Evolutionary conservation across 2,113 vertebrate species (phyloP).

Genomic region (Ciconia boyciana): DNA sequence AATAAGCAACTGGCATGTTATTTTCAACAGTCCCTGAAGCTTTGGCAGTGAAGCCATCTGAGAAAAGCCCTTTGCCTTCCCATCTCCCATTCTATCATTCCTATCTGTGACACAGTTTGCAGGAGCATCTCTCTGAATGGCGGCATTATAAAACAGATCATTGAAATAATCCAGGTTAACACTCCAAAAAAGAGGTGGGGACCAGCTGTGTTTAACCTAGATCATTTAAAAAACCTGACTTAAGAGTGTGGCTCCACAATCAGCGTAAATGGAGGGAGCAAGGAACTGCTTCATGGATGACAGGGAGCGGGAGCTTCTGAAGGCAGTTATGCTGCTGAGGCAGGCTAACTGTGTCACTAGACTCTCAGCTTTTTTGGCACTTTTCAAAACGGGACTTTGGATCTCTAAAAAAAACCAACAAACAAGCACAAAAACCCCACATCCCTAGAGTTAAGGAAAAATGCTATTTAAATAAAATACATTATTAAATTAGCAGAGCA

Average conservation of each 20-base stretch:
- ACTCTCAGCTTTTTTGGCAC: neutral
- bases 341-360: neutral
- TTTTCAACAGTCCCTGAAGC: neutral
- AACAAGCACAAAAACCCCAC: neutral
- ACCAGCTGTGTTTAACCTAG: neutral
- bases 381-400: neutral
- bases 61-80: neutral
- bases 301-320: neutral
- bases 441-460: neutral
- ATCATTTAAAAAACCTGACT: neutral
- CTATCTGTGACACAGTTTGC: neutral
- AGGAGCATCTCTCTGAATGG: neutral
- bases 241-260: neutral
- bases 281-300: accelerated
- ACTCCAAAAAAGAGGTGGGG: neutral
- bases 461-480: neutral
- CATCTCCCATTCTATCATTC: neutral
- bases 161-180: neutral
- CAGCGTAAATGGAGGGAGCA: neutral
- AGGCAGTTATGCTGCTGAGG: neutral
- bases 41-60: neutral
- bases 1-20: neutral
- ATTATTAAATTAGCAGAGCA: neutral
- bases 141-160: neutral
- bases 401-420: neutral